Evolutionary conservation across 2,113 vertebrate genomes (phyloP), one percentile per base, ranked within the genome.

Genomic region (Elachura formosa): DNA sequence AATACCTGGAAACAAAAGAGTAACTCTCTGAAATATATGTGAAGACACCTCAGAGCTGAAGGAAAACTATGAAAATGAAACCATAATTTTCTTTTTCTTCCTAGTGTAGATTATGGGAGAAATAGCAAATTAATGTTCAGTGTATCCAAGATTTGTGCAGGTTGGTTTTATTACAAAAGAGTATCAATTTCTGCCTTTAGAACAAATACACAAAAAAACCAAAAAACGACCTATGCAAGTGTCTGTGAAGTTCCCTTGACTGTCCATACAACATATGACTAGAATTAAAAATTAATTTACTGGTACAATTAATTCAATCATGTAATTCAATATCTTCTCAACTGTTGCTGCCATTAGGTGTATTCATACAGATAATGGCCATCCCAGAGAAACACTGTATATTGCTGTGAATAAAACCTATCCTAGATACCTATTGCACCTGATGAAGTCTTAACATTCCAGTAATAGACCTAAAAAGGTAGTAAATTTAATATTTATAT

Each of bases 1-100:
- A 94, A 96, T 84, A 76, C 80, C 88, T 96, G 89, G 72, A 95
- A 97, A 95, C 54, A 69, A 15, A 11, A 29, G 29, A 94, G 84
- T 87, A 79, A 73, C 84, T 94, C 46, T 83, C 67, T 89, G 46
- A 24, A 97, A 94, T 89, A 48, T 63, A 49, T 64, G 5, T 82
- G 86, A 96, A 95, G 76, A 89, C 82, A 89, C 83, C 90, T 81
- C 81, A 93, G 89, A 93, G 77, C 33, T 61, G 83, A 64, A 92
- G 87, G 56, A 91, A 96, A 94, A 68, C 40, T 74, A 12, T 31
- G 31, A 91, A 85, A 94, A 87, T 62, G 75, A 85, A 93, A 81
- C n/a, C 38, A 26, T 36, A 79, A 71, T 93, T 96, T 96, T 90
- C 36, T 26, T 41, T 79, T 85, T 63, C 46, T 90, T 95, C 46